A percentile compares a stretch with the other conserved stretches of the same genome.
Conservation (phyloP, 2,888 invertebrate species). For the Congeria kusceri region DNA sequence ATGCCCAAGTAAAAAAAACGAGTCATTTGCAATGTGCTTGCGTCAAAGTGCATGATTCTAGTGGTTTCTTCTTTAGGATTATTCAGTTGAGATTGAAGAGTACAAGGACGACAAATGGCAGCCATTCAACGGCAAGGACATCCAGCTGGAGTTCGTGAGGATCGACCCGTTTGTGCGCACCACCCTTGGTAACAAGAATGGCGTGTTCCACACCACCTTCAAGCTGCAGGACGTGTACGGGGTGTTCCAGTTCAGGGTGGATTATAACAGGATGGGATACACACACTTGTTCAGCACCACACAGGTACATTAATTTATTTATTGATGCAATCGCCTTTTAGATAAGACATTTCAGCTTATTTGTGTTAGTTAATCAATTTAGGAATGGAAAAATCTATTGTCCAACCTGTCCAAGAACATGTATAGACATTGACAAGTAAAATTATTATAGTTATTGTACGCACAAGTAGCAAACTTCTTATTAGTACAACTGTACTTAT, state of each 20-base stretch:
- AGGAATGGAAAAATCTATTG: too few relatives aligned
- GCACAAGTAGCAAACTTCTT: too few relatives aligned
- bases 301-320: slow-evolving; percentile 92
- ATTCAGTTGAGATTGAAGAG: slow-evolving; percentile 96
- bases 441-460: too few relatives aligned
- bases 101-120: slow-evolving; percentile 94
- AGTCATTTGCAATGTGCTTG: too few relatives aligned
- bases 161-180: slow-evolving; percentile 98
- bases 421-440: too few relatives aligned
- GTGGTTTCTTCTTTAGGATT: slow-evolving; percentile 91
- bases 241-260: slow-evolving; percentile 99
- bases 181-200: slow-evolving; percentile 86
- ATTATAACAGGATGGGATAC: slow-evolving; percentile 97
- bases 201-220: slow-evolving; percentile 92
- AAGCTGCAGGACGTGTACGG: slow-evolving; percentile 99
- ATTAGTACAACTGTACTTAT: too few relatives aligned
- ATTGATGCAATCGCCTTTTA: too few relatives aligned
- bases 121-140: slow-evolving; percentile 95
- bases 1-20: too few relatives aligned
- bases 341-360: too few relatives aligned
- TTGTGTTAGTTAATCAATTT: too few relatives aligned
- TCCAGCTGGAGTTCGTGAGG: slow-evolving; percentile 99
- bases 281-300: slow-evolving; percentile 97
- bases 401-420: too few relatives aligned
- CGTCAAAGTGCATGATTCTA: too few relatives aligned